Evolutionary conservation across 1,140 invertebrate genomes (phyloP).

Genomic region (Potamilus streckersoni): DNA sequence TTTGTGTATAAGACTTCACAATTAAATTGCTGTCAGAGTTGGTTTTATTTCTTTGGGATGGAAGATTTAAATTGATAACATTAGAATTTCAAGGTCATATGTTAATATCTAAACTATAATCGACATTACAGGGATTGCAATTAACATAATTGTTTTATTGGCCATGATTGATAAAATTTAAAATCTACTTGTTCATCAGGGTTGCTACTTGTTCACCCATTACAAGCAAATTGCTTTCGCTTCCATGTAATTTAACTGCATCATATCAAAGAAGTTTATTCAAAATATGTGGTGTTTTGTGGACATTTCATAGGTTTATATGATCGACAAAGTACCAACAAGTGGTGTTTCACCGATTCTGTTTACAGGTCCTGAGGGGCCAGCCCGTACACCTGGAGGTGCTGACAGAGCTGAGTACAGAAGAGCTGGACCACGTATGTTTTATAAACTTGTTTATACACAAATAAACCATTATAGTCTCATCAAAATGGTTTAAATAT

Average conservation of each 20-base stretch:
- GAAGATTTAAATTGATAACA: too few species aligned
- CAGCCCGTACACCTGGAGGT: conserved; percentile 30
- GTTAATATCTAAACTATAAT: too few species aligned
- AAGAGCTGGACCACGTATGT: conserved; percentile 31
- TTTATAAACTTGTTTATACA: neutral
- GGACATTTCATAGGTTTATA: neutral
- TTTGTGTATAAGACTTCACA: too few species aligned
- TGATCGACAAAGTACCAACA: neutral
- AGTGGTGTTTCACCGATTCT: neutral
- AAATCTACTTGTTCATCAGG: neutral
- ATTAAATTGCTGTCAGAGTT: too few species aligned
- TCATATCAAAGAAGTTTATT: conserved; percentile 4
- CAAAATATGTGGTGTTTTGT: neutral
- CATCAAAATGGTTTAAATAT: neutral
- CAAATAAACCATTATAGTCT: neutral
- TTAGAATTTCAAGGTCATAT: too few species aligned
- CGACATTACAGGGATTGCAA: too few species aligned
- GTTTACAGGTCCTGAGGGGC: conserved; percentile 39
- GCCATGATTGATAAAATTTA: neutral
- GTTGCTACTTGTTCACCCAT: too few species aligned
- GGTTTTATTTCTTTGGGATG: too few species aligned
- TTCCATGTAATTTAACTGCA: conserved; percentile 1
- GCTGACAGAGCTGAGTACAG: conserved; percentile 46
- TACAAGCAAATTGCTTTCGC: neutral
- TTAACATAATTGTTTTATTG: too few species aligned